Conservation (phyloP, 2,888 invertebrate species). For the Palloptera scutellata region DNA sequence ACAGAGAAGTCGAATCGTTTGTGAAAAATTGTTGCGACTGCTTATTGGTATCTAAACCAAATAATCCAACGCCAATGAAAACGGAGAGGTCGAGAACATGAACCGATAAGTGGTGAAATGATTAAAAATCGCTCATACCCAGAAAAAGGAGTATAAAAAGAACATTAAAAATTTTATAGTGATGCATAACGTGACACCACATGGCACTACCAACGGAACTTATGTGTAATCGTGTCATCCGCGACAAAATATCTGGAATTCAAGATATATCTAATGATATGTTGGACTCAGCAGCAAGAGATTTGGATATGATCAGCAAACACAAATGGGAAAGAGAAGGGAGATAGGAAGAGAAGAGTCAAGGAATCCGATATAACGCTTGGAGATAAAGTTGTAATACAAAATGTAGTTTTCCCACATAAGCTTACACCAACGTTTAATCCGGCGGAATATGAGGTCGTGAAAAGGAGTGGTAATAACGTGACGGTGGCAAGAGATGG, state of each 20-base stretch:
- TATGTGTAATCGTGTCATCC: conserved; percentile 28
- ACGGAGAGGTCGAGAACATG: background rate
- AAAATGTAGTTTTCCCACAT: conserved; percentile 8
- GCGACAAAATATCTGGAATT: conserved; percentile 29
- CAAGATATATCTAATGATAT: conserved; percentile 27
- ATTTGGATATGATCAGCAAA: conserved; percentile 30
- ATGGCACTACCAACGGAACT: conserved; percentile 30
- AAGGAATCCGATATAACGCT: conserved; percentile 21
- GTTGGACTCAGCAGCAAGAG: conserved; percentile 26
- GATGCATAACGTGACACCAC: conserved; percentile 32
- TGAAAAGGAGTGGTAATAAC: conserved; percentile 23
- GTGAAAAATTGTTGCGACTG: background rate
- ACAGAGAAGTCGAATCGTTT: background rate
- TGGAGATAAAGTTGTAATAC: conserved; percentile 27
- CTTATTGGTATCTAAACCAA: no score
- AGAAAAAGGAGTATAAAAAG: conserved; percentile 20
- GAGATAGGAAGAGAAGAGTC: conserved; percentile 25
- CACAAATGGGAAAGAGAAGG: conserved; percentile 33
- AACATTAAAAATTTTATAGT: conserved; percentile 24
- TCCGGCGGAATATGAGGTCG: conserved; percentile 14
- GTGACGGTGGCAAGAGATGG: background rate
- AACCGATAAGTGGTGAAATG: conserved; percentile 27
- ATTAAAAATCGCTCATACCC: conserved; percentile 21
- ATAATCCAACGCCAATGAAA: no score
- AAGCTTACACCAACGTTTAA: conserved; percentile 29